Conservation (phyloP, 2,888 invertebrate species). For the Tipula lateralis region DNA sequence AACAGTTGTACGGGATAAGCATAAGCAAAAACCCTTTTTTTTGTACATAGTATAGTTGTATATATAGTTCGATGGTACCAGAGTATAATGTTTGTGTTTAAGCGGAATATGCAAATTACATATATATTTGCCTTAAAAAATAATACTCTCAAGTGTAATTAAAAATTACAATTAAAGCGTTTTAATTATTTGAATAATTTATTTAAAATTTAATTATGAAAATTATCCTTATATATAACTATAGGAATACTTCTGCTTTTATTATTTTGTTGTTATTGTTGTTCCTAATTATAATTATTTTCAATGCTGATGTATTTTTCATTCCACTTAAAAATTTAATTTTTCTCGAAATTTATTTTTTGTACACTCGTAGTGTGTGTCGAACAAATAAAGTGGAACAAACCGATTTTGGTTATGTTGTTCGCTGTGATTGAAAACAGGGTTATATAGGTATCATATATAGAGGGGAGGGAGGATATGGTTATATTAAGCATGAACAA, state of each 20-base stretch:
- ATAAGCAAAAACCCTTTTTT: neutral
- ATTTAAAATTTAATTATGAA: conserved; percentile 24
- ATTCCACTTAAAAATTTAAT: neutral
- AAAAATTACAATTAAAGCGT: neutral
- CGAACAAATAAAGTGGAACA: neutral
- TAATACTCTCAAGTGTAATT: neutral
- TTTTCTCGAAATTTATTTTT: neutral
- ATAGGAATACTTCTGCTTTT: neutral
- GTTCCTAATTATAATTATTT: conserved; percentile 4
- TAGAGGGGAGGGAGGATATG: too few relatives aligned
- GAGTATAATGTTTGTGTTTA: neutral
- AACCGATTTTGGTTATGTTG: neutral
- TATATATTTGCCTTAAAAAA: neutral
- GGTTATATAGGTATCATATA: too few relatives aligned
- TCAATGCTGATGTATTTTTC: neutral
- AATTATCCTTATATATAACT: neutral
- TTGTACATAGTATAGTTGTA: neutral
- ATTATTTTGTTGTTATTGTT: neutral
- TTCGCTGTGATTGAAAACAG: neutral
- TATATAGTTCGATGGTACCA: neutral
- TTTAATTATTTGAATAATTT: conserved; percentile 1
- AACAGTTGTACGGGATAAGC: neutral
- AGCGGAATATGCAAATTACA: conserved; percentile 4
- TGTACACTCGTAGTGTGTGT: too few relatives aligned
- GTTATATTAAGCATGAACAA: neutral